phyloP scores from a whole-genome alignment of 2,113 vertebrate species.

The Tauraco erythrolophus region DNA sequence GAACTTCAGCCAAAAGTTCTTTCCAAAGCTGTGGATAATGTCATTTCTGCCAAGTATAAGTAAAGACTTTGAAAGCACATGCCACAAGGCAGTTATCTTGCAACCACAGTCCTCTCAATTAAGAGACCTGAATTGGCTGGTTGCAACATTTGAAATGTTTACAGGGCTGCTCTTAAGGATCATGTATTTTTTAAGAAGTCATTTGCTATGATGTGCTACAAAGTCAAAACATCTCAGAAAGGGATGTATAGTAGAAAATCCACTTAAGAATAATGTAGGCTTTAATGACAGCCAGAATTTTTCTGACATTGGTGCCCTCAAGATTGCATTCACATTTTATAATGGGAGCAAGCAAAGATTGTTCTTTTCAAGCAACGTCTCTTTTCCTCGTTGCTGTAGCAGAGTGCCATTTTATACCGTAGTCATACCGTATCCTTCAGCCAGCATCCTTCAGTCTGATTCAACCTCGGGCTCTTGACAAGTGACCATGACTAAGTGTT shows the following conservation, averaged over 20 bases:
- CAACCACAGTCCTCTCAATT: neutral
- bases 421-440: neutral
- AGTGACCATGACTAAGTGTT: neutral
- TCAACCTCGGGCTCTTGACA: neutral
- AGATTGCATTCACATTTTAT: neutral
- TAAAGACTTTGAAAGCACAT: constrained; percentile 35
- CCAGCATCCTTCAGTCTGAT: neutral
- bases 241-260: neutral
- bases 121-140: neutral
- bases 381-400: neutral
- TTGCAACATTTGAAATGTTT: constrained; percentile 10
- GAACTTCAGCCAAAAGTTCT: constrained; percentile 42
- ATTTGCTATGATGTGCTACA: neutral
- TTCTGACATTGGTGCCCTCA: neutral
- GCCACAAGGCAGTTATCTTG: neutral
- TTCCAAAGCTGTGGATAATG: constrained; percentile 22
- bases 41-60: constrained; percentile 42
- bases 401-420: neutral
- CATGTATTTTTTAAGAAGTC: neutral
- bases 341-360: neutral
- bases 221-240: neutral
- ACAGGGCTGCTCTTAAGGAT: neutral
- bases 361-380: neutral
- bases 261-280: neutral
- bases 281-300: neutral